phyloP scores from a whole-genome alignment of 64 coral and sea anemone species.

The Platygyra sinensis region DNA sequence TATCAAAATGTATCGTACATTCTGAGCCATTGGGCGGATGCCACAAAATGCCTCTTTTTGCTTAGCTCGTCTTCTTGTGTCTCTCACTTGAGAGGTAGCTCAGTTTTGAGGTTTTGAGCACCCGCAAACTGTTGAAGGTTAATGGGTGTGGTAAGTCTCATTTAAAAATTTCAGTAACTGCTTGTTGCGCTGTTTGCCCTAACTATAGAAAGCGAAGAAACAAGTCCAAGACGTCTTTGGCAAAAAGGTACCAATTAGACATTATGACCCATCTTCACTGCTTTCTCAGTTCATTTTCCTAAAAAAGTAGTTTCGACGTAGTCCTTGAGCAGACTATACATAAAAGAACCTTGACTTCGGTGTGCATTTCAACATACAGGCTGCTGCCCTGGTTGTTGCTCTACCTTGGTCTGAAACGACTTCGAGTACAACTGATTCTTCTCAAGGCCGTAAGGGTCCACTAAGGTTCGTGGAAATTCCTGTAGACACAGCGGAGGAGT shows the following conservation, averaged over 20 bases:
- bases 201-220: slow-evolving; percentile 15
- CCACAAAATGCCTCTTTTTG: too few relatives aligned
- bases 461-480: slow-evolving; percentile 38
- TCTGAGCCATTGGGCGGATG: too few relatives aligned
- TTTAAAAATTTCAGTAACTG: too few relatives aligned
- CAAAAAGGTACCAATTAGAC: not conserved
- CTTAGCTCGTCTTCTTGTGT: too few relatives aligned
- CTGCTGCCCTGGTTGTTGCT: slow-evolving; percentile 20
- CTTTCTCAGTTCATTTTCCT: not conserved
- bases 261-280: not conserved
- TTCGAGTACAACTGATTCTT: not conserved
- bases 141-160: too few relatives aligned
- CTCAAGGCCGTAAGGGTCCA: not conserved
- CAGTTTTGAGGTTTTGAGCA: too few relatives aligned
- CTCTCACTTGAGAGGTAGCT: too few relatives aligned
- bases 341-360: not conserved
- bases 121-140: too few relatives aligned
- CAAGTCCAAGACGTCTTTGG: not conserved
- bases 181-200: not conserved
- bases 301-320: not conserved
- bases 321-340: not conserved
- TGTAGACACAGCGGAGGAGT: not conserved
- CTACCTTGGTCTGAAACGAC: slow-evolving; percentile 26
- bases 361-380: not conserved
- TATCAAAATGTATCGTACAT: too few relatives aligned